Percentiles rank a stretch among this genome's conserved stretches.
Evolutionary conservation across 2,888 invertebrate species (phyloP).

Genomic region (Notodonta dromedarius): DNA sequence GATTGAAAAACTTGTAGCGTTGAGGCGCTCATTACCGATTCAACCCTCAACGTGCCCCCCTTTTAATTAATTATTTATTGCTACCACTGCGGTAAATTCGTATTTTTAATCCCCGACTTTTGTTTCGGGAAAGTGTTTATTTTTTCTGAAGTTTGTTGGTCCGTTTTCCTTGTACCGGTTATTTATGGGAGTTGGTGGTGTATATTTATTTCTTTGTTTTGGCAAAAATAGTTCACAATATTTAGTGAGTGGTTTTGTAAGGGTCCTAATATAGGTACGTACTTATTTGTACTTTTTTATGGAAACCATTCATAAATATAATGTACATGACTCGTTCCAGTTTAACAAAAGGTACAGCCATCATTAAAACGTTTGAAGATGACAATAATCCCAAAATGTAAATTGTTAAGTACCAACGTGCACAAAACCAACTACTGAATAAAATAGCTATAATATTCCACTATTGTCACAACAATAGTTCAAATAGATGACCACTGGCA

Average conservation of each 20-base stretch:
- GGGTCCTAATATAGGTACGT: no score
- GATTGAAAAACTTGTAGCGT: conserved; percentile 45
- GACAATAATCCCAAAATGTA: no score
- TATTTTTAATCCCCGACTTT: conserved; percentile 9
- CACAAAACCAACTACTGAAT: background rate
- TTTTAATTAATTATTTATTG: conserved; percentile 43
- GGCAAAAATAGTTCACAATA: background rate
- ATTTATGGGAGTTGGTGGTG: background rate
- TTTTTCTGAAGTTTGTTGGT: background rate
- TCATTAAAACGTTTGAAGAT: no score
- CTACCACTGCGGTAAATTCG: conserved; percentile 12
- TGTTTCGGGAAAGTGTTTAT: conserved; percentile 8
- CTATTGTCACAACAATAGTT: no score
- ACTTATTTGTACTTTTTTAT: no score
- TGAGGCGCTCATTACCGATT: conserved; percentile 19
- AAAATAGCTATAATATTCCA: background rate
- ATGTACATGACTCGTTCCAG: no score
- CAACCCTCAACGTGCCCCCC: conserved; percentile 9
- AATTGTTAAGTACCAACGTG: background rate
- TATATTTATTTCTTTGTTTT: background rate
- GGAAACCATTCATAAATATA: no score
- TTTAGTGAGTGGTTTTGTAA: background rate
- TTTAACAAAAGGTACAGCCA: no score
- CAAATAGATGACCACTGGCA: background rate
- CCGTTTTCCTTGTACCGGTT: background rate